A percentile compares a stretch with the other conserved stretches of the same genome.
These are phyloP conservation scores for Chelon labrosus DNA, from an alignment of 2,797 vertebrate genomes.

Conservation along the genomic window DNA sequence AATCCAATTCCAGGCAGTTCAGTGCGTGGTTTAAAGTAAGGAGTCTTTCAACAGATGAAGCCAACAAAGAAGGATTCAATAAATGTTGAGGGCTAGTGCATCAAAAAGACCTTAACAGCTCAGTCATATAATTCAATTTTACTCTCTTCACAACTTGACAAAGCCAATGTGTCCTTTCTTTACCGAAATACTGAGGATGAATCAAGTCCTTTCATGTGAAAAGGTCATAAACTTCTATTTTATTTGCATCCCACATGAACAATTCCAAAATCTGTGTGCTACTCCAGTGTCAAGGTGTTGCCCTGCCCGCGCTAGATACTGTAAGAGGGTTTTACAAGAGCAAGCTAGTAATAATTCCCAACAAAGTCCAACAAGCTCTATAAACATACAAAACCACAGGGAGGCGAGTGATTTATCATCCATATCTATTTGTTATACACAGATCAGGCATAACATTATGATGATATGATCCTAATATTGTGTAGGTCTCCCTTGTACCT, in stretches of 20 bases:
- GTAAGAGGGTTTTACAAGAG: neutral
- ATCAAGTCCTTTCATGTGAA: neutral
- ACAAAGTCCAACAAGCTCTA: neutral
- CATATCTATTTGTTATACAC: neutral
- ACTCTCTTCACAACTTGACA: neutral
- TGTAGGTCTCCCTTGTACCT: too few species aligned
- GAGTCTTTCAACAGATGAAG: too few species aligned
- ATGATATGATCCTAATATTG: too few species aligned
- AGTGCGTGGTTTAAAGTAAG: neutral
- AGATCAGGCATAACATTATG: too few species aligned
- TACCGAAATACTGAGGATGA: neutral
- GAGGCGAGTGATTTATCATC: neutral
- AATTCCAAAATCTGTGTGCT: neutral
- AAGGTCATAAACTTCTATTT: neutral
- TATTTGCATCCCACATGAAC: neutral
- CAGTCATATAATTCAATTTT: neutral
- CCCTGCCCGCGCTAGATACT: neutral
- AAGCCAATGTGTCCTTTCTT: neutral
- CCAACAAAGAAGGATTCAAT: neutral
- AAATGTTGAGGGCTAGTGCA: neutral
- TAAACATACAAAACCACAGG: neutral
- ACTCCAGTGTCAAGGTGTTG: conserved; percentile 1
- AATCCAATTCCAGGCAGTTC: neutral
- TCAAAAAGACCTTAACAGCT: neutral
- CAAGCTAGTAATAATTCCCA: neutral